These are phyloP conservation scores for Toxotes lorentzi DNA, from an alignment of 2,797 vertebrate species.

Conservation along the genomic window DNA sequence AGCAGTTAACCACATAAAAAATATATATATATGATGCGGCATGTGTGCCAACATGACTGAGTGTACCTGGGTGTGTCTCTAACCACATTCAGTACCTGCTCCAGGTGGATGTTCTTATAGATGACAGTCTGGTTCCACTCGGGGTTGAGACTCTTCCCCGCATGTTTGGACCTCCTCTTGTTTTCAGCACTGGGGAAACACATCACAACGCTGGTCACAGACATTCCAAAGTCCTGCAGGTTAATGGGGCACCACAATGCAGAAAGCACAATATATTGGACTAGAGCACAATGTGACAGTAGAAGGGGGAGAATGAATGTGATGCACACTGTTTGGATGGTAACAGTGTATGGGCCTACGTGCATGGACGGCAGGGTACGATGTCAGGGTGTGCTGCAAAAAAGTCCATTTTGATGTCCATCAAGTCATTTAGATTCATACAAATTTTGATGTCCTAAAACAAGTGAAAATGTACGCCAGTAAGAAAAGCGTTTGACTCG, in stretches of 20 bases:
- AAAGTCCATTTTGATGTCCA: constrained; percentile 71
- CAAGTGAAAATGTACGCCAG: constrained; percentile 23
- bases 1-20: neutral
- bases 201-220: constrained; percentile 60
- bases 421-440: constrained; percentile 53
- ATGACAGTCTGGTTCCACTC: constrained; percentile 99
- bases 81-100: constrained; percentile 87
- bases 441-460: constrained; percentile 5
- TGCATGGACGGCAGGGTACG: constrained; percentile 63
- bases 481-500: neutral
- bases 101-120: constrained; percentile 98
- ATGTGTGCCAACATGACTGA: neutral
- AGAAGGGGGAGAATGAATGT: constrained; percentile 61
- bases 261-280: constrained; percentile 44
- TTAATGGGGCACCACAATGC: constrained; percentile 50
- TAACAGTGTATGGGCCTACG: constrained; percentile 66
- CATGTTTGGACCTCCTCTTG: constrained; percentile 95
- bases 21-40: neutral
- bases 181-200: constrained; percentile 91
- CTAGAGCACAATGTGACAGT: constrained; percentile 53
- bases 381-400: constrained; percentile 73
- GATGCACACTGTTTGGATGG: constrained; percentile 69
- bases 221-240: constrained; percentile 7
- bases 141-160: constrained; percentile 96
- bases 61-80: neutral